Evolutionary conservation across 2,888 invertebrate genomes (phyloP).

Genomic region (Caenorhabditis sulstoni): DNA sequence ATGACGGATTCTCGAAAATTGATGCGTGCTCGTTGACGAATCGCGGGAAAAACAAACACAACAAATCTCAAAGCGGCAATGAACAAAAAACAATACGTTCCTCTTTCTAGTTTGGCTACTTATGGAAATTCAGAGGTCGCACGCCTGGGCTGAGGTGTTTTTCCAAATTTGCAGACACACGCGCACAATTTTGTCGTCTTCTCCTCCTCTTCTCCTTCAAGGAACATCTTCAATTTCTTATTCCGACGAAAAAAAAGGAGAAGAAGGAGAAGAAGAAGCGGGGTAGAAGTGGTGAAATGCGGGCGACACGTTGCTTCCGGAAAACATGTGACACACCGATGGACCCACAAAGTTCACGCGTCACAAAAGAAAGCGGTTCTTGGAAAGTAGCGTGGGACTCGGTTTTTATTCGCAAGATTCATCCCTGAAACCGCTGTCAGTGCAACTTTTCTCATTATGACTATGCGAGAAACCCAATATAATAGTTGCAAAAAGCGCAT

Average conservation of each 20-base stretch:
- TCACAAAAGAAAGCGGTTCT: no score
- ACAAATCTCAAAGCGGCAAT: neutral
- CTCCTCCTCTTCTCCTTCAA: neutral
- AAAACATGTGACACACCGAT: conserved; percentile 17
- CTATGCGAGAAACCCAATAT: no score
- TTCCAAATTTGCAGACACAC: conserved; percentile 26
- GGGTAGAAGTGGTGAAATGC: neutral
- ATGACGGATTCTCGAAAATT: no score
- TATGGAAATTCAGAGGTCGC: conserved; percentile 4
- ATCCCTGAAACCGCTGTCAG: no score
- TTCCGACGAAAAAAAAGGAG: conserved; percentile 12
- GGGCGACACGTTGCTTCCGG: conserved; percentile 4
- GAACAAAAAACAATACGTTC: conserved; percentile 4
- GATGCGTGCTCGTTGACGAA: no score
- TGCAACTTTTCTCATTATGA: no score
- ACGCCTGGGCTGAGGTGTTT: conserved; percentile 19
- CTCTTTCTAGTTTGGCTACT: neutral
- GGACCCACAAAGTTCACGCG: neutral
- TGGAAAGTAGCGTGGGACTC: conserved; percentile 21
- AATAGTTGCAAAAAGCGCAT: neutral
- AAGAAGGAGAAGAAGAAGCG: no score
- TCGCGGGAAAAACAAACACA: neutral
- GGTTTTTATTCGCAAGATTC: no score
- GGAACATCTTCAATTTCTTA: no score
- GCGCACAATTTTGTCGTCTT: neutral